Evolutionary conservation across 2,888 invertebrate genomes (phyloP).

Genomic region (Glyphotaelius pellucidus): DNA sequence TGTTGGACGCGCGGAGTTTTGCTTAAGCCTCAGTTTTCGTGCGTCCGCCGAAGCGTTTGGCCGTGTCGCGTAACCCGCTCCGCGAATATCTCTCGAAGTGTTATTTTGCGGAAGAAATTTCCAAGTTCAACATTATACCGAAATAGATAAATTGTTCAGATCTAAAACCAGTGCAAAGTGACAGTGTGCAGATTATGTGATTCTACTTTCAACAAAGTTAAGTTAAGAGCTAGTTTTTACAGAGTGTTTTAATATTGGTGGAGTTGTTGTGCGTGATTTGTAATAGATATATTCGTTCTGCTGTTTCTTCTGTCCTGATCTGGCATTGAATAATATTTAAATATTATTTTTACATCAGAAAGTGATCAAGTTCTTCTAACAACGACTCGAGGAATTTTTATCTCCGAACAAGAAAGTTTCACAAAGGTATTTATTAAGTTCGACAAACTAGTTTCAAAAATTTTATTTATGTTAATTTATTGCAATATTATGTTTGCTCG

Average conservation of each 20-base stretch:
- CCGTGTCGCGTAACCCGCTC: neutral
- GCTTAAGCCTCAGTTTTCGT: slow-evolving; percentile 23
- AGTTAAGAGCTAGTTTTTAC: neutral
- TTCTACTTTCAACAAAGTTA: neutral
- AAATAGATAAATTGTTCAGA: neutral
- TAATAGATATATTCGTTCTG: neutral
- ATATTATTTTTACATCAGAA: neutral
- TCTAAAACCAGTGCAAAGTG: neutral
- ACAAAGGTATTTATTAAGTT: neutral
- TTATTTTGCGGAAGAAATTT: slow-evolving; percentile 2
- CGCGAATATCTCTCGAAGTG: slow-evolving; percentile 24
- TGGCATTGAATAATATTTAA: neutral
- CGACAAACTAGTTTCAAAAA: too few relatives aligned
- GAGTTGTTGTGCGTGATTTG: neutral
- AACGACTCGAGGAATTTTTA: neutral
- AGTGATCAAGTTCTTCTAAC: neutral
- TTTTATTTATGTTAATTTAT: neutral
- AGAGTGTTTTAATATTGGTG: neutral
- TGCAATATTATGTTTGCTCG: neutral
- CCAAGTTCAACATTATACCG: slow-evolving; percentile 6
- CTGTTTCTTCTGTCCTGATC: neutral
- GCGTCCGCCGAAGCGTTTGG: slow-evolving; percentile 12
- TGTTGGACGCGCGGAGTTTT: neutral
- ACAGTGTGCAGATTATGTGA: neutral
- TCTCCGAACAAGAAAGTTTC: neutral